Percentiles rank a stretch among this genome's conserved stretches.
phyloP scores from a whole-genome alignment of 2,113 vertebrate species.

The Zosterops pallidus region DNA sequence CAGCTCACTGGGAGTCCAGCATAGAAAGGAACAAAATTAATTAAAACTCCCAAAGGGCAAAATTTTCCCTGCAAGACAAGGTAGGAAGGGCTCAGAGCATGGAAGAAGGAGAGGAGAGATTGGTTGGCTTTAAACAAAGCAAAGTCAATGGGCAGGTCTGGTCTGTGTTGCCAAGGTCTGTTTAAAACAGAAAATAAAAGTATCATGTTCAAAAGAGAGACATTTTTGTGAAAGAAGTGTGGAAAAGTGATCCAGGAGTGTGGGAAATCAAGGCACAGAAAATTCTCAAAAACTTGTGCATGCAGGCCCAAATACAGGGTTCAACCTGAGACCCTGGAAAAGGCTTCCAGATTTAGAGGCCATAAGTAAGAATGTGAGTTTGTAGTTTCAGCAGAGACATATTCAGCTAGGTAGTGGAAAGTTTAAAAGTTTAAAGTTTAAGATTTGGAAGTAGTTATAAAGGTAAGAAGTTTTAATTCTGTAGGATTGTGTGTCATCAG shows the following conservation, averaged over 20 bases:
- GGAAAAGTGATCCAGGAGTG: not conserved
- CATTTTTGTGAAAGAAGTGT: not conserved
- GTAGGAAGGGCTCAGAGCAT: not conserved
- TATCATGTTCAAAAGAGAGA: not conserved
- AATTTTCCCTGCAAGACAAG: not conserved
- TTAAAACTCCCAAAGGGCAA: not conserved
- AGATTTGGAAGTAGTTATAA: too few species aligned
- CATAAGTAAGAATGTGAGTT: too few species aligned
- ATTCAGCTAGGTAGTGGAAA: too few species aligned
- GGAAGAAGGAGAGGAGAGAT: not conserved
- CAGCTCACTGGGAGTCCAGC: not conserved
- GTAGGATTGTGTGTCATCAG: too few species aligned
- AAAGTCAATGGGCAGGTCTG: not conserved
- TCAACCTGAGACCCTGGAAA: too few species aligned
- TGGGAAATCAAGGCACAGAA: not conserved
- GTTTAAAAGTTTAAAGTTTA: too few species aligned
- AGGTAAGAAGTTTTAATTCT: too few species aligned
- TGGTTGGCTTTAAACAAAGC: not conserved
- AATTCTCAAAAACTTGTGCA: not conserved
- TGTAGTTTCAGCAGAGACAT: too few species aligned
- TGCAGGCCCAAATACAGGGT: not conserved
- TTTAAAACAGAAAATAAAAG: not conserved
- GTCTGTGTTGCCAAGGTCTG: not conserved
- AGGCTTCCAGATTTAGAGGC: too few species aligned
- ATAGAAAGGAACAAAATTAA: not conserved